These are phyloP conservation scores for Caenorhabditis sinica DNA, from an alignment of 2,888 invertebrate species.

Conservation along the genomic window DNA sequence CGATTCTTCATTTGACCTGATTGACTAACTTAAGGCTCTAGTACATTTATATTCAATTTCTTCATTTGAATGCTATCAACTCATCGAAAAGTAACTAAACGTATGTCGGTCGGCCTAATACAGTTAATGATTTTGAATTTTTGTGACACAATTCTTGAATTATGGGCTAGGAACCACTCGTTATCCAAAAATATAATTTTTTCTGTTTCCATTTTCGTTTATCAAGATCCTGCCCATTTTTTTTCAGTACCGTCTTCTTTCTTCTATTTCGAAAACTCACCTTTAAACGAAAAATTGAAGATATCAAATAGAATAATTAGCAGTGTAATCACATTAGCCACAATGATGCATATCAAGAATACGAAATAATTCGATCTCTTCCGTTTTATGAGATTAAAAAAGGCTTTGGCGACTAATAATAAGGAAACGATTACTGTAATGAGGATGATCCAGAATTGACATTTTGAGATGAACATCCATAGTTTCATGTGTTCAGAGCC, in stretches of 20 bases:
- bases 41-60: no score
- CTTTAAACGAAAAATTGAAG: conserved; percentile 72
- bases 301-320: conserved; percentile 76
- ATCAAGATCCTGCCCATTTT: no score
- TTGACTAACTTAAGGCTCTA: no score
- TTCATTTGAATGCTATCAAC: no score
- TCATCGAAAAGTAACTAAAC: no score
- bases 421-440: conserved; percentile 64
- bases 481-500: conserved; percentile 50
- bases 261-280: conserved; percentile 21
- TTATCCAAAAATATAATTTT: no score
- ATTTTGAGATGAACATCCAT: conserved; percentile 71
- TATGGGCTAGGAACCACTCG: no score
- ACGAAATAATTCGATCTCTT: conserved; percentile 77
- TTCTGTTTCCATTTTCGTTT: no score
- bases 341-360: conserved; percentile 76
- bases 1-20: no score
- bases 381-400: conserved; percentile 56
- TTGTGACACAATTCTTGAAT: no score
- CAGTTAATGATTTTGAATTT: no score
- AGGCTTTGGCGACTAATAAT: conserved; percentile 60
- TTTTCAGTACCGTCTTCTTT: background rate
- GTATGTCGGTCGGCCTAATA: no score
- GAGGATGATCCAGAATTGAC: conserved; percentile 71
- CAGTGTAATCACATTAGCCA: conserved; percentile 74